These are phyloP conservation scores for Phrynocephalus forsythii DNA, from an alignment of 2,797 vertebrate species.

Conservation along the genomic window DNA sequence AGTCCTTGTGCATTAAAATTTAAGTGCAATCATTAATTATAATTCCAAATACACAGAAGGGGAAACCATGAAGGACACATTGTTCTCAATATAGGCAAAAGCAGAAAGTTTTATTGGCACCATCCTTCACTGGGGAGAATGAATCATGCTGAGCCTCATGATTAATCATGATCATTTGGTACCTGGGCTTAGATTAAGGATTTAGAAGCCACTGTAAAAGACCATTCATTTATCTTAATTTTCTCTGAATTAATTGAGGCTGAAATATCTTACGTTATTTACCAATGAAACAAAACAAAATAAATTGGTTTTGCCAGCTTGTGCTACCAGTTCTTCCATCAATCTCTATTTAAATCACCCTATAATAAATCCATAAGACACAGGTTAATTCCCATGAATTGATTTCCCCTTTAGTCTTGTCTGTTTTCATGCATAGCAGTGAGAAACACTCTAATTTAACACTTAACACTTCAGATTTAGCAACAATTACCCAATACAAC, in stretches of 20 bases:
- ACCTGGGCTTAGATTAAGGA: slow-evolving; percentile 41
- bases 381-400: slow-evolving; percentile 66
- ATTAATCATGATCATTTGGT: slow-evolving; percentile 57
- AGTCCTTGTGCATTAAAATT: slow-evolving; percentile 14
- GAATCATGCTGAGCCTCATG: slow-evolving; percentile 44
- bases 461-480: slow-evolving; percentile 60
- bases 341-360: slow-evolving; percentile 64
- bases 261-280: slow-evolving; percentile 70
- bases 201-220: slow-evolving; percentile 48
- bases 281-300: slow-evolving; percentile 58
- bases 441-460: slow-evolving; percentile 60
- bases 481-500: slow-evolving; percentile 44
- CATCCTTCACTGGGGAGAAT: slow-evolving; percentile 46
- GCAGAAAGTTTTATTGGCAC: slow-evolving; percentile 25
- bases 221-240: slow-evolving; percentile 69
- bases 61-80: slow-evolving; percentile 43
- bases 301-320: slow-evolving; percentile 54
- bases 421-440: slow-evolving; percentile 58
- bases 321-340: slow-evolving; percentile 55
- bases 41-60: slow-evolving; percentile 44
- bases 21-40: slow-evolving; percentile 18
- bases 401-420: slow-evolving; percentile 37
- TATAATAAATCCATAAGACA: slow-evolving; percentile 58
- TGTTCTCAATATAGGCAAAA: slow-evolving; percentile 43
- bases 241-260: slow-evolving; percentile 60